phyloP scores from a whole-genome alignment of 1,140 invertebrate species.

The Periplaneta americana region DNA sequence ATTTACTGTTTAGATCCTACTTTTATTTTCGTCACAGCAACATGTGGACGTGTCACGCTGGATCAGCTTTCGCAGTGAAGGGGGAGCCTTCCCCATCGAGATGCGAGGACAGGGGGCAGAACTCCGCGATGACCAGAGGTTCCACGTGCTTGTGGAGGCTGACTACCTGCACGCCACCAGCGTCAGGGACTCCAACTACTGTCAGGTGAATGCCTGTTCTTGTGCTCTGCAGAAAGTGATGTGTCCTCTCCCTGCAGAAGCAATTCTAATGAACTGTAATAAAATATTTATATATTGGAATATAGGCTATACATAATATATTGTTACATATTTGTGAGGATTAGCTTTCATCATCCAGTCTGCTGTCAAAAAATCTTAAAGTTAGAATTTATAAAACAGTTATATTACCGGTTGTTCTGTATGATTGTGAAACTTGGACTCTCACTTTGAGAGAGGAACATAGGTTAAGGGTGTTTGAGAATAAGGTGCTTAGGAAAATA shows the following conservation, averaged over 20 bases:
- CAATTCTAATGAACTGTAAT: too few relatives aligned
- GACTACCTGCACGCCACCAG: constrained; percentile 27
- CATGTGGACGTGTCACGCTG: constrained; percentile 43
- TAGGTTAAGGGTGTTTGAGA: too few relatives aligned
- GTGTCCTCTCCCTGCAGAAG: too few relatives aligned
- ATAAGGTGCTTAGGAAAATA: too few relatives aligned
- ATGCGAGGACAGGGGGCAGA: constrained; percentile 13
- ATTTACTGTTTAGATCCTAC: constrained; percentile 15
- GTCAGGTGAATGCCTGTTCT: constrained; percentile 15
- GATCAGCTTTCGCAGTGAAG: constrained; percentile 43
- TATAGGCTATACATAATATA: neutral
- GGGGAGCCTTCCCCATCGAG: constrained; percentile 44
- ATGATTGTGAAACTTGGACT: too few relatives aligned
- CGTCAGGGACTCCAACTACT: constrained; percentile 10
- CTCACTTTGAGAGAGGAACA: too few relatives aligned
- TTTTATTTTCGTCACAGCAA: constrained; percentile 36
- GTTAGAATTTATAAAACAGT: too few relatives aligned
- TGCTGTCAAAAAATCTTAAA: too few relatives aligned
- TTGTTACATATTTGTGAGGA: neutral
- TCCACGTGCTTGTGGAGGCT: constrained; percentile 45
- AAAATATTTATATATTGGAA: neutral
- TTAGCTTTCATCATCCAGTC: too few relatives aligned
- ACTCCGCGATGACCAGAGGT: constrained; percentile 28
- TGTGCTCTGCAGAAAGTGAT: too few relatives aligned
- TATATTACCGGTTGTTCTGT: too few relatives aligned